Conservation (phyloP, 2,888 invertebrate species). For the Bibio marci region DNA sequence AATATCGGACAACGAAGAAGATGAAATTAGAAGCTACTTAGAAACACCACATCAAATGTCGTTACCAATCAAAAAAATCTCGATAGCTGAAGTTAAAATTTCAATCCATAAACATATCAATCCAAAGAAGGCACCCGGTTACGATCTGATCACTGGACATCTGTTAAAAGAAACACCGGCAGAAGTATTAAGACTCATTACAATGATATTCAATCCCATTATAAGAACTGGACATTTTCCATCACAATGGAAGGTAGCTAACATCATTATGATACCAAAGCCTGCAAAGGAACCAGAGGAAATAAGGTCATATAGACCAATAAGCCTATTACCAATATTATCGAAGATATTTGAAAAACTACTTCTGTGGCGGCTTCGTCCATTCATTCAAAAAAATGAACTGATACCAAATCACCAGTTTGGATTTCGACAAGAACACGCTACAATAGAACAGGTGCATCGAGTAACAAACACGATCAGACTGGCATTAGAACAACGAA, state of each 20-base stretch:
- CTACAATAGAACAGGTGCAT: not conserved
- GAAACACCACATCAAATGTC: no score
- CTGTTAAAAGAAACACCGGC: not conserved
- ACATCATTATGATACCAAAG: conserved; percentile 3
- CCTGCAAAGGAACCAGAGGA: no score
- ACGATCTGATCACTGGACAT: not conserved
- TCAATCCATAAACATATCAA: not conserved
- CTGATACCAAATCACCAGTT: not conserved
- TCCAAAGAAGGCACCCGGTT: not conserved
- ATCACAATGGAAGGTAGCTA: conserved; percentile 1
- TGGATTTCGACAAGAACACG: not conserved
- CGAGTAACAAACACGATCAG: not conserved
- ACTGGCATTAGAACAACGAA: not conserved
- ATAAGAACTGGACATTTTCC: not conserved
- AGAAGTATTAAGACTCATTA: not conserved
- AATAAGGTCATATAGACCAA: no score
- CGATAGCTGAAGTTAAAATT: no score
- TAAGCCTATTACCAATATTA: not conserved
- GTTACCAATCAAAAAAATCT: no score
- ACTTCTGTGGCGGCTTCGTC: not conserved
- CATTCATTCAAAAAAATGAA: not conserved
- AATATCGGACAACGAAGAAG: no score
- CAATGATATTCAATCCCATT: not conserved
- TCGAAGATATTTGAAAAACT: conserved; percentile 5
- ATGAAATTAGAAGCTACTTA: no score